These are phyloP conservation scores for Pharmacophagus antenor DNA, from an alignment of 2,888 invertebrate genomes.

Conservation along the genomic window DNA sequence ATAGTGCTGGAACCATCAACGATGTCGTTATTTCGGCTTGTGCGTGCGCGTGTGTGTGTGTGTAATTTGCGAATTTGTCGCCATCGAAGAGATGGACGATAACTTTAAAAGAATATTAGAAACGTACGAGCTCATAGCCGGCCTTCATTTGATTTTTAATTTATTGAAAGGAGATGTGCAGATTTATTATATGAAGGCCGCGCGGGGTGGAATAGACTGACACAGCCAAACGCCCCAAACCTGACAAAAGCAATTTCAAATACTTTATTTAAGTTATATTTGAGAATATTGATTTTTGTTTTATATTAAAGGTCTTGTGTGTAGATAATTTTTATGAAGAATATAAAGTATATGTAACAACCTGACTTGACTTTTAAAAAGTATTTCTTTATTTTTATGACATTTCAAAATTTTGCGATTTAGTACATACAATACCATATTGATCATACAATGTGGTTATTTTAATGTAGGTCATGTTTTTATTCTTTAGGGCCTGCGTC, in stretches of 20 bases:
- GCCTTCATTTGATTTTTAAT: slow-evolving; percentile 41
- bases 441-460: slow-evolving; percentile 9
- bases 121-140: slow-evolving; percentile 32
- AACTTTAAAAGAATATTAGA: slow-evolving; percentile 23
- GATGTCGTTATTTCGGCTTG: slow-evolving; percentile 13
- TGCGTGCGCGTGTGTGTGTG: slow-evolving; percentile 19
- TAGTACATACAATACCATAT: slow-evolving; percentile 32
- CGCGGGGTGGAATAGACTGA: slow-evolving; percentile 3
- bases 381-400: slow-evolving; percentile 37
- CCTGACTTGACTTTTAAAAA: slow-evolving; percentile 60
- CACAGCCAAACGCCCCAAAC: slow-evolving; percentile 32
- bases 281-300: slow-evolving; percentile 70
- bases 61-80: slow-evolving; percentile 15
- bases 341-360: slow-evolving; percentile 78
- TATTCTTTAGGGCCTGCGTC: slow-evolving; percentile 40
- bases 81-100: slow-evolving; percentile 28
- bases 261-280: slow-evolving; percentile 64
- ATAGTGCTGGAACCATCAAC: slow-evolving; percentile 1
- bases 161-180: slow-evolving; percentile 44
- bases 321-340: slow-evolving; percentile 79
- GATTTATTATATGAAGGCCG: slow-evolving; percentile 17
- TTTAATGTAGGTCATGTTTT: slow-evolving; percentile 41
- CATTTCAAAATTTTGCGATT: slow-evolving; percentile 30
- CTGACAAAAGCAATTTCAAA: slow-evolving; percentile 42
- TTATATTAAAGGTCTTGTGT: slow-evolving; percentile 76